A percentile compares a stretch with the other conserved stretches of the same genome.
These are phyloP conservation scores for Papilio elwesi DNA, from an alignment of 2,888 invertebrate genomes.

Conservation along the genomic window DNA sequence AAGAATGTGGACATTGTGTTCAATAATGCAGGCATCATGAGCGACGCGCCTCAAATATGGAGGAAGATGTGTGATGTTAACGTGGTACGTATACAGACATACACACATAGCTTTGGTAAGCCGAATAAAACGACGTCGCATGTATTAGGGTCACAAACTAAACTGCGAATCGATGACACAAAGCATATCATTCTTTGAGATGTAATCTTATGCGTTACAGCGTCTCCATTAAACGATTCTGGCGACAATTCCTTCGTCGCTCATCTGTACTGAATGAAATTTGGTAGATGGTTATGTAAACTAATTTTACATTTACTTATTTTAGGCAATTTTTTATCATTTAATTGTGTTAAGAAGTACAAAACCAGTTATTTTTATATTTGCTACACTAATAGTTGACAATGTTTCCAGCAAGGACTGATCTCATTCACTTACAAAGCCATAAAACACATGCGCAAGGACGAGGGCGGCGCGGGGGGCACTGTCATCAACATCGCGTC, in stretches of 20 bases:
- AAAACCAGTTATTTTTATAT: background rate
- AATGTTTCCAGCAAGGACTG: conserved; percentile 65
- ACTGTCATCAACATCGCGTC: conserved; percentile 71
- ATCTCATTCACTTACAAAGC: conserved; percentile 71
- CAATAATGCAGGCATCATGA: conserved; percentile 65
- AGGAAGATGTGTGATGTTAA: conserved; percentile 60
- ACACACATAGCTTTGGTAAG: background rate
- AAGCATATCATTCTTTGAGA: too few species aligned
- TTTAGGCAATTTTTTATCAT: too few species aligned
- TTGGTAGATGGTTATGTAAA: too few species aligned
- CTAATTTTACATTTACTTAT: too few species aligned
- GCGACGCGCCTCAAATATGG: conserved; percentile 54
- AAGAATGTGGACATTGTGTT: conserved; percentile 59
- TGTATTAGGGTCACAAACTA: too few species aligned
- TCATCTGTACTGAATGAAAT: too few species aligned
- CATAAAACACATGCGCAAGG: conserved; percentile 66
- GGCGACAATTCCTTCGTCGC: too few species aligned
- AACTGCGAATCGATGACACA: too few species aligned
- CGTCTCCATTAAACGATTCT: too few species aligned
- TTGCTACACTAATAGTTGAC: background rate
- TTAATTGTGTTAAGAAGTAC: too few species aligned
- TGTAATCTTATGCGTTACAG: too few species aligned
- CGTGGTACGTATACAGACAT: conserved; percentile 51
- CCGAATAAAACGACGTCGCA: too few species aligned
- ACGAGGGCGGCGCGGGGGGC: conserved; percentile 70